These are phyloP conservation scores for Micromesistius poutassou DNA, from an alignment of 2,797 vertebrate species.

Conservation along the genomic window DNA sequence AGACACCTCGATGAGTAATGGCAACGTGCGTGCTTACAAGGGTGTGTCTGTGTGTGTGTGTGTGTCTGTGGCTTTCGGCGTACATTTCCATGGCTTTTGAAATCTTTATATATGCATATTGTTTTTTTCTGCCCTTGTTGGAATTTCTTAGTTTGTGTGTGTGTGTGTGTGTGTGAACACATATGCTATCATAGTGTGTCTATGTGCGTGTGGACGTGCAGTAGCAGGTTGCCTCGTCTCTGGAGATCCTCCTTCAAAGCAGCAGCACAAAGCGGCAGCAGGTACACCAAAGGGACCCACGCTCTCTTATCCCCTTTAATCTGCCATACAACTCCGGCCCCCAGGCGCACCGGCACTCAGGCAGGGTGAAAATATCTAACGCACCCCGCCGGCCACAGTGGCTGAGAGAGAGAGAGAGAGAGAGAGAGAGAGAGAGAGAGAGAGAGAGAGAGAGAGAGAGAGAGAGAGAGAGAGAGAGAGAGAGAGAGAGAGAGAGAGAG, in stretches of 20 bases:
- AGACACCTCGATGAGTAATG: constrained; percentile 38
- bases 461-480: too few relatives aligned
- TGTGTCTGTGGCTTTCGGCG: background rate
- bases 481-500: too few relatives aligned
- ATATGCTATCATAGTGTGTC: background rate
- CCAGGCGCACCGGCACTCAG: constrained; percentile 9
- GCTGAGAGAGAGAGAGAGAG: background rate
- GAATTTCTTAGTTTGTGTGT: too few relatives aligned
- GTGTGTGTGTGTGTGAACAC: too few relatives aligned
- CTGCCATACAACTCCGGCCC: constrained; percentile 28
- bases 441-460: too few relatives aligned
- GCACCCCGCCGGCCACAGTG: background rate
- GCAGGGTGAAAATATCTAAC: constrained; percentile 16
- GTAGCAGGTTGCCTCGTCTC: constrained; percentile 12
- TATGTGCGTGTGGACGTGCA: background rate
- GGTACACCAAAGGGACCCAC: constrained; percentile 13
- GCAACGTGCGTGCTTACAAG: background rate
- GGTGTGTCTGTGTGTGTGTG: constrained; percentile 12
- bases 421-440: background rate
- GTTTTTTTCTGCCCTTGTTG: too few relatives aligned
- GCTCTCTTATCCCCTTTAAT: constrained; percentile 25
- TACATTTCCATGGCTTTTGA: background rate
- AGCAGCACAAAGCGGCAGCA: constrained; percentile 16
- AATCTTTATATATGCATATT: background rate
- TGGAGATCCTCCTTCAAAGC: constrained; percentile 24